Percentiles rank a stretch among this genome's conserved stretches.
phyloP scores from a whole-genome alignment of 2,888 invertebrate species.

The Beris chalybata region DNA sequence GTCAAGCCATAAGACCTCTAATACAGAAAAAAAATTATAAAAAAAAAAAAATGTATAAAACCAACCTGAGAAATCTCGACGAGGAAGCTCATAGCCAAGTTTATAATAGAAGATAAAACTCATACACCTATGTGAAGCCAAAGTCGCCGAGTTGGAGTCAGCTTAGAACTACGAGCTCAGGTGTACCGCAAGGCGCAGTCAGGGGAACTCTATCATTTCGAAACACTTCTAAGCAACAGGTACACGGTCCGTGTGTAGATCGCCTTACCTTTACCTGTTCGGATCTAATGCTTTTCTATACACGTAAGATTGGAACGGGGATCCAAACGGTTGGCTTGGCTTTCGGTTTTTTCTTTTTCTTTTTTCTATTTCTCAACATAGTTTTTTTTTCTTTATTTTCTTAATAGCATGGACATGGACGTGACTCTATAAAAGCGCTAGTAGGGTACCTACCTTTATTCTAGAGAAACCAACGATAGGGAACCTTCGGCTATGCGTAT shows the following conservation, averaged over 20 bases:
- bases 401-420: conserved; percentile 21
- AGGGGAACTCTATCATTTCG: conserved; percentile 7
- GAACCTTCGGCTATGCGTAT: conserved; percentile 6
- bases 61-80: neutral
- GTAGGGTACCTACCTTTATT: neutral
- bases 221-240: conserved; percentile 22
- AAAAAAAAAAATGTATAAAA: neutral
- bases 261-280: conserved; percentile 23
- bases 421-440: conserved; percentile 14
- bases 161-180: conserved; percentile 22
- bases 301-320: conserved; percentile 24
- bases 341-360: conserved; percentile 5
- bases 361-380: conserved; percentile 14
- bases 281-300: conserved; percentile 28
- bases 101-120: conserved; percentile 6
- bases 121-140: conserved; percentile 12
- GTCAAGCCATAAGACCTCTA: neutral
- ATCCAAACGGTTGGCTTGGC: conserved; percentile 17
- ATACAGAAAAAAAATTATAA: conserved; percentile 1
- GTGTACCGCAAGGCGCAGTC: conserved; percentile 2
- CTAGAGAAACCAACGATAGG: conserved; percentile 13
- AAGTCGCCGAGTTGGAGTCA: conserved; percentile 6
- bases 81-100: neutral
- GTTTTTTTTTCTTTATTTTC: neutral
- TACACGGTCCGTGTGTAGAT: conserved; percentile 21